Percentiles rank a stretch among this genome's conserved stretches.
Conservation (phyloP, 2,113 vertebrate genomes). For the Nettapus auritus region DNA sequence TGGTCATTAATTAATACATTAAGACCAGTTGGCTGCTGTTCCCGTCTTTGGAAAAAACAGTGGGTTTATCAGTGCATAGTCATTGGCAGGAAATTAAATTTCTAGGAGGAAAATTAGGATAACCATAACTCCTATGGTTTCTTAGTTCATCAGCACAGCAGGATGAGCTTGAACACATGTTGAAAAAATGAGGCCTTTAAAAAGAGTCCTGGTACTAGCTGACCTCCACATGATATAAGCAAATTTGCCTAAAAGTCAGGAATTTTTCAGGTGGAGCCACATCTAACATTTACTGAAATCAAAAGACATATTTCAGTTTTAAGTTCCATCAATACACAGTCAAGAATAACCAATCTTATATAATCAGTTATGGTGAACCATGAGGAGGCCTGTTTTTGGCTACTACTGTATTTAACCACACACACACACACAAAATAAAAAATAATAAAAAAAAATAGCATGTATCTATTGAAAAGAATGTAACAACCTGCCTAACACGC, state of each 20-base stretch:
- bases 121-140: neutral
- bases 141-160: conserved; percentile 32
- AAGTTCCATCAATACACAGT: neutral
- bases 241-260: neutral
- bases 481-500: neutral
- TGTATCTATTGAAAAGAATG: neutral
- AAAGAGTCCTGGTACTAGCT: neutral
- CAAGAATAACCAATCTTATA: neutral
- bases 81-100: conserved; percentile 7
- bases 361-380: neutral
- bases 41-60: neutral
- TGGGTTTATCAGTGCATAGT: neutral
- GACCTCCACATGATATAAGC: neutral
- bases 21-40: neutral
- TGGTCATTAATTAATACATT: neutral
- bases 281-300: neutral
- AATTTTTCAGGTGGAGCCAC: neutral
- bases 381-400: neutral
- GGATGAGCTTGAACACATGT: neutral
- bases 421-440: neutral
- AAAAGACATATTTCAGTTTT: neutral
- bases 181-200: neutral
- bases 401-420: neutral
- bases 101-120: conserved; percentile 14
- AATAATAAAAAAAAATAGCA: neutral